Base-by-base conservation (phyloP, 2,888 invertebrate genomes). In the Drosophila macrospina region DNA sequence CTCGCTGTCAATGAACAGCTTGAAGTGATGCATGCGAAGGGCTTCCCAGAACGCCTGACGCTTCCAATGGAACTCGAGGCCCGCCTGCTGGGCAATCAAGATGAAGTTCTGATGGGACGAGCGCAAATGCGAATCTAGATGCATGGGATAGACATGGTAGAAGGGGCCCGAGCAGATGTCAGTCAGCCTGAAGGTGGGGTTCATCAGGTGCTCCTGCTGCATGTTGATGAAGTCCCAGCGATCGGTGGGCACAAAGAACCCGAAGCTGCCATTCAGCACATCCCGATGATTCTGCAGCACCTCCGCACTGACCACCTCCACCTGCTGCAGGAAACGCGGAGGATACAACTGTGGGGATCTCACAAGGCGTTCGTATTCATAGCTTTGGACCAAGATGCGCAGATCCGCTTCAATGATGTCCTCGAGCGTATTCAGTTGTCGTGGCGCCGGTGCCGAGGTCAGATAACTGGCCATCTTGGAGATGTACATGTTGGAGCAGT, bases 381-480 rank as follows among this genome's bases (percentile, higher is more conserved):
- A 71, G 0, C 62, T 30, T 6, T 79, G 66, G 1, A 85, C 61
- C 36, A 80, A 59, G 6, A 91, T 80, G 11, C 74, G 73, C 2
- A 91, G 56, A 39, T 86, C 63, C 1, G 81, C 78, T 3, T 70
- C 61, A 0, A 90, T 78, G 1, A 91, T 62, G 24, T 91, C 91
- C 30, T 89, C 64, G 2, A 83, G 48, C 0, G 83, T 82, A 30
- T 85, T 68, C 1, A 91, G 47, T 61, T 91, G 91, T 0, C 41
- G 39, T 1, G 66, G 71, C 0, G 65, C 45, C 4, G 79, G 85
- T 0, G 80, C 69, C 0, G 81, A 73, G 0, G 89, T 83, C 5
- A 91, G 68, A 59, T 80, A 91, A 48, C 91, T 91, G 15, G 91
- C 68, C 75, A 91, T 77, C 36, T 88, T 86, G 0, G 89, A 78